Evolutionary conservation across 2,888 invertebrate species (phyloP), one percentile per base, ranked within the genome.

Genomic region (Steromphala cineraria): DNA sequence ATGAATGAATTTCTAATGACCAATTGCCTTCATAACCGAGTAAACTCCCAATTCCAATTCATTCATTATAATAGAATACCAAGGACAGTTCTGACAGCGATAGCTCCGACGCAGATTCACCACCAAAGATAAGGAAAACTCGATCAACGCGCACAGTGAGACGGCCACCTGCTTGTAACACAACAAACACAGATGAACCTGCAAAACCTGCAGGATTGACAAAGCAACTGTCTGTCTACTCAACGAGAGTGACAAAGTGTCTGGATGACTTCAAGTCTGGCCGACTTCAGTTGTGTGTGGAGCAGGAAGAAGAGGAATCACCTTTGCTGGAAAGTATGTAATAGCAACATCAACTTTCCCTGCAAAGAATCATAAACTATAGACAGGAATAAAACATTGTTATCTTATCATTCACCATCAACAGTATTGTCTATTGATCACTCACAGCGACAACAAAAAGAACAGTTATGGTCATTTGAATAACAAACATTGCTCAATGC

Each of bases 241-340:
- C 76, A 2, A 31, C 76, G 3, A n/a, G 76, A 53, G 76, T 76
- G 7, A 53, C 55, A 17, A 76, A 76, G 36, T 76, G 76, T 55
- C 31, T 76, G 28, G 31, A 76, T 7, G 76, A 76, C 36, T 76
- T 53, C 55, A 76, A 55, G 56, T 53, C 76, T 7, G 76, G 76
- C 7, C n/a, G 55, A 31, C 17, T 76, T 28, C 53, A 53, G 10
- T 24, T 55, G 15, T 31, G 55, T 19, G 19, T 76, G 1, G 55
- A 76, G 7, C n/a, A 76, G 19, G 55, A 76, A 55, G 76, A 76
- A 31, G 55, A 53, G n/a, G 76, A 76, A 55, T n/a, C 8, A 0
- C 53, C 17, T 17, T 19, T n/a, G 55, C 46, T n/a, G 0, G 21
- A 15, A 40, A n/a, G 21, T 40, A 75, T 46, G 46, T 52, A 31